Base-by-base conservation (phyloP, 2,113 vertebrate genomes). In the Muntiacus muntjak region DNA sequence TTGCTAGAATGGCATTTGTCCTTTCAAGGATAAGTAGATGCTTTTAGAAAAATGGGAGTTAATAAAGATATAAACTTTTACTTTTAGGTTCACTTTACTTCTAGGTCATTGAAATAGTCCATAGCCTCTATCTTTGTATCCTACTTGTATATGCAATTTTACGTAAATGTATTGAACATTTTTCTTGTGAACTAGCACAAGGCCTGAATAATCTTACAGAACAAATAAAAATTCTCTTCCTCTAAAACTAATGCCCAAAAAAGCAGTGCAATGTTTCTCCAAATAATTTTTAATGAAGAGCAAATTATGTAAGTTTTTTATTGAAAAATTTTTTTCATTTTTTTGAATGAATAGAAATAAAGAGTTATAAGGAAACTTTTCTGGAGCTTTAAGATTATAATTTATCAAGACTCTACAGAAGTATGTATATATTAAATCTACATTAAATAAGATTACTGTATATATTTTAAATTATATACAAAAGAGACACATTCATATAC, bases 381-480 rank as follows among this genome's bases (percentile, higher is more conserved):
- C 90, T 82, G 40, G 57, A 52, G 15, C 36, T 91, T 95, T 97
- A 96, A 94, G 82, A 71, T 97, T 94, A 60, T 82, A 95, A 93
- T 97, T 96, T 95, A 94, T 89, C 52, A 12, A 43, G 67, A 89
- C 58, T 98, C 55, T 91, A 94, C 97, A 97, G 95, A 89, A 82
- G 83, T 55, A 82, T 19, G 93, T 92, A 55, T 90, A 95, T 94
- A 95, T 94, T 88, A 97, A 97, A 91, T 40, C 95, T 94, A 33
- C 83, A 82, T 96, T 97, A 94, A 88, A 91, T 19, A 96, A 85
- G 90, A 90, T 55, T 97, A 50, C 47, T 79, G 28, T 79, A 95
- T 83, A 60, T 85, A 87, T 98, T 95, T 95, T 95, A 96, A 97
- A 94, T 94, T 92, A 96, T 91, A 92, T 43, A 94, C 83, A 95